phyloP scores from a whole-genome alignment of 2,888 invertebrate genomes.

The Phyllotreta cruciferae region DNA sequence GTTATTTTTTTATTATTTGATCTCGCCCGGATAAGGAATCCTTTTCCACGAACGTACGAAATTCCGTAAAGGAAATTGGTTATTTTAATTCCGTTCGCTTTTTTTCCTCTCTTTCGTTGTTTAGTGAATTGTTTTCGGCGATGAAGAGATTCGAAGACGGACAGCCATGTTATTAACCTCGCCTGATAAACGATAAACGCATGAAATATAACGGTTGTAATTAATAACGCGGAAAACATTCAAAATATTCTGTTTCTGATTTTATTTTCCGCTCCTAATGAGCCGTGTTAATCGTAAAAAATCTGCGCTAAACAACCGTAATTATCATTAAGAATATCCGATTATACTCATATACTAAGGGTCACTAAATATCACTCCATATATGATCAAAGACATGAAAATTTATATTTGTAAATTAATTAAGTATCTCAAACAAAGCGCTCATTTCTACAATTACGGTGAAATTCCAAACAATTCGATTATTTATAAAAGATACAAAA shows the following conservation, averaged over 20 bases:
- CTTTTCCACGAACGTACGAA: conserved; percentile 31
- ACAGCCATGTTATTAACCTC: conserved; percentile 6
- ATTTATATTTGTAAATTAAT: no score
- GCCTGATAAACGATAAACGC: conserved; percentile 5
- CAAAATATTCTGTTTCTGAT: conserved; percentile 1
- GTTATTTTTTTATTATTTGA: conserved; percentile 32
- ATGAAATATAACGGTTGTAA: conserved; percentile 11
- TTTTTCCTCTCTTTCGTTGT: not conserved
- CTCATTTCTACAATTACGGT: no score
- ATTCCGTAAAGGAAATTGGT: conserved; percentile 32
- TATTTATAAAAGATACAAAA: no score
- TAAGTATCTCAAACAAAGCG: no score
- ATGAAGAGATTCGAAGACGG: conserved; percentile 15
- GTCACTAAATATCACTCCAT: no score
- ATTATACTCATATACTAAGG: no score
- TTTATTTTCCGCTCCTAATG: conserved; percentile 10
- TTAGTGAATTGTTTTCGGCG: conserved; percentile 20
- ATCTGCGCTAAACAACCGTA: no score
- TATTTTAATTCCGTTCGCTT: conserved; percentile 26
- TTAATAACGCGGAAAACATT: conserved; percentile 10
- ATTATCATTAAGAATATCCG: no score
- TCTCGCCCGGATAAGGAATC: conserved; percentile 27
- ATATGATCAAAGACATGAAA: no score
- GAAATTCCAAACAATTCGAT: no score
- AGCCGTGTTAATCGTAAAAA: conserved; percentile 8